phyloP scores from a whole-genome alignment of 1,140 invertebrate genomes.

The Grapholita molesta region DNA sequence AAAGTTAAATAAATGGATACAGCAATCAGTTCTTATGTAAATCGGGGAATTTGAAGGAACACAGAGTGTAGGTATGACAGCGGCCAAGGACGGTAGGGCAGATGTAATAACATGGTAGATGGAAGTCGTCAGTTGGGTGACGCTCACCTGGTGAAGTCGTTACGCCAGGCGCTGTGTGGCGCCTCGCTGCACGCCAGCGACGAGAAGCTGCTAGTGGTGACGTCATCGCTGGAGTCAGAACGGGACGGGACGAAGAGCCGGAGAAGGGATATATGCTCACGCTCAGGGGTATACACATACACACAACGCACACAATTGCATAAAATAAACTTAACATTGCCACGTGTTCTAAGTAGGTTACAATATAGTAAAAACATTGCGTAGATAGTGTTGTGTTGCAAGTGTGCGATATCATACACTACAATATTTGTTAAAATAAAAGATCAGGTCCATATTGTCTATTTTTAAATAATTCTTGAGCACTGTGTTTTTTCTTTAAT shows the following conservation, averaged over 20 bases:
- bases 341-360: not conserved
- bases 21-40: not conserved
- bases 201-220: constrained; percentile 57
- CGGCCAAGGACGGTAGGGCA: not conserved
- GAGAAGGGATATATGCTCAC: constrained; percentile 55
- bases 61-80: not conserved
- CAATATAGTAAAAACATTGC: not conserved
- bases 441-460: not conserved
- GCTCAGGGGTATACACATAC: constrained; percentile 54
- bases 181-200: constrained; percentile 53
- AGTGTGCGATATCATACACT: not conserved
- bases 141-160: constrained; percentile 66
- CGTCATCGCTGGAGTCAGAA: constrained; percentile 59
- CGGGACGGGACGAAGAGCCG: constrained; percentile 42
- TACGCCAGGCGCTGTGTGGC: constrained; percentile 60
- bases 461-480: not conserved
- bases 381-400: not conserved
- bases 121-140: not conserved
- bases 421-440: not conserved
- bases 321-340: constrained; percentile 30
- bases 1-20: not conserved
- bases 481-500: not conserved
- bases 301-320: constrained; percentile 64
- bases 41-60: not conserved
- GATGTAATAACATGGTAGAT: not conserved